Base-by-base conservation (phyloP, 2,888 invertebrate genomes). In the Perdita meconis region DNA sequence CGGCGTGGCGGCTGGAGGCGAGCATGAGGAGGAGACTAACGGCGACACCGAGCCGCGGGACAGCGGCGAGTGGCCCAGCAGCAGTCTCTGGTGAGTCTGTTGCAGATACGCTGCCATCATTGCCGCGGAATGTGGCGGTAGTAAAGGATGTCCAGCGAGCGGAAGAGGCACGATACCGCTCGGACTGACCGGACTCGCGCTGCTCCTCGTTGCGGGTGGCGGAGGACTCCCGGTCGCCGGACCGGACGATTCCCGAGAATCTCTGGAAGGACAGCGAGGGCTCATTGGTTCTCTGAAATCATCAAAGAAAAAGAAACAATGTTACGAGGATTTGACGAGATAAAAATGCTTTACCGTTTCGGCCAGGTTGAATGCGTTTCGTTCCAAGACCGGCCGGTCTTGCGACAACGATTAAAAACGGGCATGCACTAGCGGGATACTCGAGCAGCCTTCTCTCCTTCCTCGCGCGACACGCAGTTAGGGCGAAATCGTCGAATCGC, bases 241-340 rank as follows among this genome's bases (percentile, higher is more conserved):
- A 57, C 93, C 93, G 81, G 95, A 95, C 67, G 94, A 94, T 86
- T 94, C 94, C 86, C 93, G 93, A 72, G 97, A 97, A 90, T 97
- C 97, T 89, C 96, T 95, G 69, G 97, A 97, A 85, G 96, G 95
- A 93, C 97, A 97, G 90, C 97, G 95, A 83, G 96, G 96, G 93
- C 96, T 96, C 89, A 93, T 92, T 88, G 94, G 93, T 93, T 97
- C 96, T 93, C 97, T 97, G 95, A 19, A 95, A 94, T 40, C 70
- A 78, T 93, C 94, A 88, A 91, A 89, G 83, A 85, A 13, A 59
- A 64, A 13, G 42, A 55, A 83, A 79, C 53, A 69, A 85, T 86
- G 91, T 67, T 72, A 80, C 66, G 63, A 61, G 76, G 22, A 57
- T 50, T 19, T 24, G 47, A 24, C 51, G 56, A 1, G 24, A 61